phyloP scores from a whole-genome alignment of 1,140 invertebrate genomes.

The Brachystomella parvula region DNA sequence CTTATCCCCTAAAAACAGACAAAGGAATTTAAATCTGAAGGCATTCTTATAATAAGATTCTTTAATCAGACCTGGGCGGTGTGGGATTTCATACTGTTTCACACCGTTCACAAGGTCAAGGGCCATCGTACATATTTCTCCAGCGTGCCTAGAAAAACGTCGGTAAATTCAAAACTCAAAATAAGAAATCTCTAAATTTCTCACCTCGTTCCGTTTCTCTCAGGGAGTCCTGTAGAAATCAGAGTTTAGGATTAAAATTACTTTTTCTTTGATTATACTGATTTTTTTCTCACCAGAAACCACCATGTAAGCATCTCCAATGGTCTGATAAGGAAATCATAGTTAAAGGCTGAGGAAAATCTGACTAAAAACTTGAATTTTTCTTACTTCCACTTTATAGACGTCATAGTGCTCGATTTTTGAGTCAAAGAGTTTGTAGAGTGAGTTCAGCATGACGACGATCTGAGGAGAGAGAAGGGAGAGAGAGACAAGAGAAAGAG shows the following conservation, averaged over 20 bases:
- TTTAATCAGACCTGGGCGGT: constrained; percentile 44
- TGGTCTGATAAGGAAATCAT: neutral
- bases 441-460: constrained; percentile 44
- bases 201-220: constrained; percentile 35
- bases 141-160: constrained; percentile 46
- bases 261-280: neutral
- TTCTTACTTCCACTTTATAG: constrained; percentile 44
- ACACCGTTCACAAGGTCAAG: constrained; percentile 48
- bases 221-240: constrained; percentile 37
- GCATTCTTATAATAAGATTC: neutral
- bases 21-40: neutral
- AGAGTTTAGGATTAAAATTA: neutral
- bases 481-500: constrained; percentile 13
- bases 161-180: too few species aligned
- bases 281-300: constrained; percentile 1
- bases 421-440: constrained; percentile 46
- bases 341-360: neutral
- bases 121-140: constrained; percentile 55
- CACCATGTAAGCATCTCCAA: constrained; percentile 34
- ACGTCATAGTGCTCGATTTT: constrained; percentile 46
- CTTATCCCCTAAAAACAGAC: constrained; percentile 40
- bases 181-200: too few species aligned
- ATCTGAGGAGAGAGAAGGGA: too few species aligned
- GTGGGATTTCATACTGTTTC: constrained; percentile 50
- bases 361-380: neutral